These are phyloP conservation scores for Mechanitis mazaeus DNA, from an alignment of 2,888 invertebrate species.

Conservation along the genomic window DNA sequence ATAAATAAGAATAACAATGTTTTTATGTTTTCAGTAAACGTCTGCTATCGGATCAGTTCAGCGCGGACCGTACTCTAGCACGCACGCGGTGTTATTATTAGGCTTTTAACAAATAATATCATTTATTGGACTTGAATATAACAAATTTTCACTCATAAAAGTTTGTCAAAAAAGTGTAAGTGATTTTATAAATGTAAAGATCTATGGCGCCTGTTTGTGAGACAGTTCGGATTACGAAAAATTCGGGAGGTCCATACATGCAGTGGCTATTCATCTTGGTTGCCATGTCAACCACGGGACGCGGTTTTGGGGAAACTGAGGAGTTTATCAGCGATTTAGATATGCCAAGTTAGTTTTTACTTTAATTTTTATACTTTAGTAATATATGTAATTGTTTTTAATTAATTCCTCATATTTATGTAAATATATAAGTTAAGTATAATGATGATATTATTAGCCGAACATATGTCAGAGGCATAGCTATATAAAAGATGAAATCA, in stretches of 20 bases:
- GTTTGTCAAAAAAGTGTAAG: neutral
- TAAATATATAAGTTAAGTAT: too few species aligned
- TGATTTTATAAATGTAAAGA: neutral
- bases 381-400: too few species aligned
- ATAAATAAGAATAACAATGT: neutral
- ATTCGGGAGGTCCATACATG: conserved; percentile 24
- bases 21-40: neutral
- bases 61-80: neutral
- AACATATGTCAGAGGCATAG: too few species aligned
- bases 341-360: conserved; percentile 67
- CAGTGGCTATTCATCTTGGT: conserved; percentile 30
- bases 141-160: too few species aligned
- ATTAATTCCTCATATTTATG: too few species aligned
- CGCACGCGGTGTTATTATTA: neutral
- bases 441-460: too few species aligned
- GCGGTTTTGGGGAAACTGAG: conserved; percentile 70
- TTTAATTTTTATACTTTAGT: conserved; percentile 1
- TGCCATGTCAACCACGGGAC: conserved; percentile 52
- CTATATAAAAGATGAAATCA: too few species aligned
- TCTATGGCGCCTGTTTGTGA: neutral
- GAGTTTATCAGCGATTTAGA: conserved; percentile 76
- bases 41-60: conserved; percentile 2
- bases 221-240: conserved; percentile 15
- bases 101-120: neutral
- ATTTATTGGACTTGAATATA: neutral